A percentile compares a stretch with the other conserved stretches of the same genome.
Evolutionary conservation across 2,797 vertebrate genomes (phyloP).

Genomic region (Natrix natrix): DNA sequence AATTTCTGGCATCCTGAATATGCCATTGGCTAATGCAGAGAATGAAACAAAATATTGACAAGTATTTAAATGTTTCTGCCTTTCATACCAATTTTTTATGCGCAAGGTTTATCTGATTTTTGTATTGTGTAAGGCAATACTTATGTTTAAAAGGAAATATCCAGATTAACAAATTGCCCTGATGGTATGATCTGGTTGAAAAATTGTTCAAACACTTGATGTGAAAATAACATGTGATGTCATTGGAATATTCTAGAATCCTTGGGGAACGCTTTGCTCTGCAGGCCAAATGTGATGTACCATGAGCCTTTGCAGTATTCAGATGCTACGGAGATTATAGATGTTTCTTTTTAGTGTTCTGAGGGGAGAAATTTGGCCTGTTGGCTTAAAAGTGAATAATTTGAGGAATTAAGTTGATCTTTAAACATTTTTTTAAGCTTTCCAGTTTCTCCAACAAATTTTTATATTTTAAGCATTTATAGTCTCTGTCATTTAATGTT

Average conservation of each 20-base stretch:
- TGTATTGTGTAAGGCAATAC: neutral
- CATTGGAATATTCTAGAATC: neutral
- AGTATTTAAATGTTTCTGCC: neutral
- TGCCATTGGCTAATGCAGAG: neutral
- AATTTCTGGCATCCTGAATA: neutral
- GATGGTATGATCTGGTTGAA: neutral
- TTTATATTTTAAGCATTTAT: conserved; percentile 56
- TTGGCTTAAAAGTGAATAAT: conserved; percentile 52
- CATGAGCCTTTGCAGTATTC: neutral
- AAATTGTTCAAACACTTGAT: neutral
- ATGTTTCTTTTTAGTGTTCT: neutral
- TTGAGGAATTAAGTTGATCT: conserved; percentile 47
- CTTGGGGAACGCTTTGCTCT: neutral
- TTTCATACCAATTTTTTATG: neutral
- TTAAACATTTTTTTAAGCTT: conserved; percentile 32
- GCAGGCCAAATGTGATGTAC: neutral
- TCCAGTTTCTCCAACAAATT: conserved; percentile 36
- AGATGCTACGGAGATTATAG: neutral
- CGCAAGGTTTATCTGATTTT: neutral
- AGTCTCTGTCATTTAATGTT: conserved; percentile 38
- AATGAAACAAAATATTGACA: neutral
- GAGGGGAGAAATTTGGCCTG: conserved; percentile 31
- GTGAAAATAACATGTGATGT: neutral
- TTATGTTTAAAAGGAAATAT: neutral
- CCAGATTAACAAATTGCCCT: no score